Percentiles rank a stretch among this genome's conserved stretches.
These are phyloP conservation scores for Papilio helenus DNA, from an alignment of 1,140 invertebrate species.

Conservation along the genomic window DNA sequence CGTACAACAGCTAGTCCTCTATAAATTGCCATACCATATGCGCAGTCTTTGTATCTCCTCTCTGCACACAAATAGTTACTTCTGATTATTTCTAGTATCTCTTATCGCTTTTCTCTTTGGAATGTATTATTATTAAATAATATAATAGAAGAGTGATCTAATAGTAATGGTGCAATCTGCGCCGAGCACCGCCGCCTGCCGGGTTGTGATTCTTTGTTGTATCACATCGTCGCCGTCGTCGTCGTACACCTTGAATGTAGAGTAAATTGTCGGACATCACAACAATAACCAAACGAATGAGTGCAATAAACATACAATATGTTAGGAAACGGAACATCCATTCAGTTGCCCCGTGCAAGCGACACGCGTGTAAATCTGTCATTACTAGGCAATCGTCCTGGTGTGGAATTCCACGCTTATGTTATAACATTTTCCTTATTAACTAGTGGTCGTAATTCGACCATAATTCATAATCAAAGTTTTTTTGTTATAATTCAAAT, in stretches of 20 bases:
- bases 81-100: neutral
- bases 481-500: no score
- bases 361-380: neutral
- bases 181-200: neutral
- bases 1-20: no score
- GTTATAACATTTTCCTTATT: neutral
- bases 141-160: neutral
- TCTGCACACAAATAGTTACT: neutral
- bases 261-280: neutral
- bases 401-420: neutral
- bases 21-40: no score
- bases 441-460: neutral
- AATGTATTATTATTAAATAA: neutral
- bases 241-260: no score
- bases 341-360: neutral
- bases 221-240: neutral
- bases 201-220: neutral
- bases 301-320: slow-evolving; percentile 9
- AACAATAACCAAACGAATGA: slow-evolving; percentile 4
- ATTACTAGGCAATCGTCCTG: neutral
- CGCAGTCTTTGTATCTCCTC: no score
- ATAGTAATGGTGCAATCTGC: neutral
- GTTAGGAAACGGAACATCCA: neutral
- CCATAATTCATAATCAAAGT: no score
- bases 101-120: neutral